Percentiles rank a stretch among this genome's conserved stretches.
Evolutionary conservation across 92 coral and sea anemone genomes (phyloP).

Genomic region (Palythoa heliodiscus): DNA sequence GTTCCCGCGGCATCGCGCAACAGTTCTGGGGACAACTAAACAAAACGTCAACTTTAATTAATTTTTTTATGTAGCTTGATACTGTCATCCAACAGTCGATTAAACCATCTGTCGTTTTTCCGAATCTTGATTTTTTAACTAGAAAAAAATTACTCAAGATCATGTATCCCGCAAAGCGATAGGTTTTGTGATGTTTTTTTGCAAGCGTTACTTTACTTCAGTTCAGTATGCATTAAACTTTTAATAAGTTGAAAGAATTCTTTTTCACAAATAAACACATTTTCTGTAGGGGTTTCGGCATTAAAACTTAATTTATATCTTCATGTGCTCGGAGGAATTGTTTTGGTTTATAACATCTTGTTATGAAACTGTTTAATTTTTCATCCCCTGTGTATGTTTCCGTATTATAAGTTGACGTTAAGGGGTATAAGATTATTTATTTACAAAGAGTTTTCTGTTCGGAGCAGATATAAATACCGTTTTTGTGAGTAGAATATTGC

Average conservation of each 20-base stretch:
- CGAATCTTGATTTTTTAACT: neutral
- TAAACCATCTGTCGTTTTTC: conserved; percentile 8
- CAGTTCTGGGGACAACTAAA: conserved; percentile 16
- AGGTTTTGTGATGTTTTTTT: conserved; percentile 10
- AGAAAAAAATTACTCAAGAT: neutral
- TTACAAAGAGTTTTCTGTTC: conserved; percentile 18
- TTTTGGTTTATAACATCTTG: neutral
- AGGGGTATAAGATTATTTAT: conserved; percentile 24
- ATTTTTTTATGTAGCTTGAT: conserved; percentile 33
- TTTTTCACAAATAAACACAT: conserved; percentile 12
- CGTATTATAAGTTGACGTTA: conserved; percentile 16
- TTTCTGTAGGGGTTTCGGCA: conserved; percentile 11
- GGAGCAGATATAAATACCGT: conserved; percentile 17
- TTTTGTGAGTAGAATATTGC: conserved; percentile 2
- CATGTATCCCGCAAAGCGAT: neutral
- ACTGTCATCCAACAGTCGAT: conserved; percentile 8
- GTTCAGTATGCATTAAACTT: conserved; percentile 15
- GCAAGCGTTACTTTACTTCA: conserved; percentile 21
- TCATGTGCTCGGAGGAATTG: neutral
- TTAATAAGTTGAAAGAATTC: conserved; percentile 28
- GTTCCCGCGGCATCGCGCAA: conserved; percentile 5
- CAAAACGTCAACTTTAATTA: neutral
- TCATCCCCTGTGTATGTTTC: neutral
- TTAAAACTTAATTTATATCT: neutral
- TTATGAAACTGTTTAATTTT: neutral